These are phyloP conservation scores for Pocota personata DNA, from an alignment of 2,888 invertebrate species.

Conservation along the genomic window DNA sequence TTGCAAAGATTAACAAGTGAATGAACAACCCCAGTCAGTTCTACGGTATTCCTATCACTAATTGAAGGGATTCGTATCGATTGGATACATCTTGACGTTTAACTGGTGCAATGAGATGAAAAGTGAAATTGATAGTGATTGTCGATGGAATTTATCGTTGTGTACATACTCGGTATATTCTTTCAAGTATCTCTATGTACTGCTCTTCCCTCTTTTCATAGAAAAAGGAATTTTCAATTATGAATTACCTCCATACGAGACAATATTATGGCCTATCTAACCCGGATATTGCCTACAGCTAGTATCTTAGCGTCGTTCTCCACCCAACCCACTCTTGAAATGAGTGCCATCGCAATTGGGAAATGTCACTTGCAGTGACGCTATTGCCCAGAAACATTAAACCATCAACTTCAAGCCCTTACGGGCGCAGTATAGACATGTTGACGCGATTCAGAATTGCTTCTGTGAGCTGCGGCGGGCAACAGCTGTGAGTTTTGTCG, in stretches of 20 bases:
- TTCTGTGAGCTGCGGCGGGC: background rate
- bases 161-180: no score
- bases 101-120: conserved; percentile 18
- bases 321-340: background rate
- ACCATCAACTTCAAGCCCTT: background rate
- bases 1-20: conserved; percentile 35
- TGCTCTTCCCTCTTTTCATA: background rate
- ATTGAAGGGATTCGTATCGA: background rate
- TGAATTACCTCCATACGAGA: background rate
- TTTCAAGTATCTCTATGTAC: background rate
- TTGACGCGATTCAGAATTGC: conserved; percentile 26
- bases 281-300: conserved; percentile 24
- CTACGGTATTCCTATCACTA: conserved; percentile 10
- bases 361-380: conserved; percentile 48
- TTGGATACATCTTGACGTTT: conserved; percentile 14
- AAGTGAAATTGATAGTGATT: background rate
- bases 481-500: conserved; percentile 59
- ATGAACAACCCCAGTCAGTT: conserved; percentile 7
- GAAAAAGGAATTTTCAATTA: background rate
- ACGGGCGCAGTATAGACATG: background rate
- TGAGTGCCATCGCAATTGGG: conserved; percentile 34
- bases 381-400: background rate
- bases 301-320: background rate
- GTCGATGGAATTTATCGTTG: background rate
- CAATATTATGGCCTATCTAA: background rate